Conservation (phyloP, 2,797 vertebrate genomes). For the Cheirogaleus major region DNA sequence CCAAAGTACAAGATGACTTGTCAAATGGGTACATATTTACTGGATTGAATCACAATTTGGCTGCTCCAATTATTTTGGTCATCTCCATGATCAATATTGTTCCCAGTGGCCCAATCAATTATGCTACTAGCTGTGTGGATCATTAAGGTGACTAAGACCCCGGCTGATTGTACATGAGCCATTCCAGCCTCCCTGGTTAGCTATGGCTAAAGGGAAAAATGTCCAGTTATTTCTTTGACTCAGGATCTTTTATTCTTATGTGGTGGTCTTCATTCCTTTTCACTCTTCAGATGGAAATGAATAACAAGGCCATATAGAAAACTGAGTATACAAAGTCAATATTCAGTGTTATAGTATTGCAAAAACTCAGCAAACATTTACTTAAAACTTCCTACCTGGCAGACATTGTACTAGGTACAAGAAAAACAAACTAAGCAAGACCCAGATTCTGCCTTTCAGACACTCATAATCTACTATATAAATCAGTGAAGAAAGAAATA, state of each 20-base stretch:
- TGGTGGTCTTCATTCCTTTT: background rate
- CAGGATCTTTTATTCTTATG: background rate
- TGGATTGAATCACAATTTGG: background rate
- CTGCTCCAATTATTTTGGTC: constrained; percentile 48
- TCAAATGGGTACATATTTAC: constrained; percentile 11
- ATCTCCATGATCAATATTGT: constrained; percentile 44
- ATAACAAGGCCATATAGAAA: background rate
- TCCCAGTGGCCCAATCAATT: constrained; percentile 1
- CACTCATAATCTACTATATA: background rate
- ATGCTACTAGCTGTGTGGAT: background rate
- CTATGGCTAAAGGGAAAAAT: background rate
- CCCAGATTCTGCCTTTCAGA: background rate
- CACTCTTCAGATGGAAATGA: constrained; percentile 36
- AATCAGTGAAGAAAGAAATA: background rate
- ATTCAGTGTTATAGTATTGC: background rate
- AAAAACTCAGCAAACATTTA: background rate
- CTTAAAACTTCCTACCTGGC: background rate
- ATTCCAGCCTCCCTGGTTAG: background rate
- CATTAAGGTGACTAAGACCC: background rate
- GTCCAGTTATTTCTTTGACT: background rate
- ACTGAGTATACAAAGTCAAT: background rate
- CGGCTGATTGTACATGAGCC: background rate
- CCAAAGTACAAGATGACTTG: background rate
- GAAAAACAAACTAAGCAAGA: background rate
- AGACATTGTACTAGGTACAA: background rate